Base-by-base conservation (phyloP, 2,113 vertebrate species). In the Fregata magnificens region DNA sequence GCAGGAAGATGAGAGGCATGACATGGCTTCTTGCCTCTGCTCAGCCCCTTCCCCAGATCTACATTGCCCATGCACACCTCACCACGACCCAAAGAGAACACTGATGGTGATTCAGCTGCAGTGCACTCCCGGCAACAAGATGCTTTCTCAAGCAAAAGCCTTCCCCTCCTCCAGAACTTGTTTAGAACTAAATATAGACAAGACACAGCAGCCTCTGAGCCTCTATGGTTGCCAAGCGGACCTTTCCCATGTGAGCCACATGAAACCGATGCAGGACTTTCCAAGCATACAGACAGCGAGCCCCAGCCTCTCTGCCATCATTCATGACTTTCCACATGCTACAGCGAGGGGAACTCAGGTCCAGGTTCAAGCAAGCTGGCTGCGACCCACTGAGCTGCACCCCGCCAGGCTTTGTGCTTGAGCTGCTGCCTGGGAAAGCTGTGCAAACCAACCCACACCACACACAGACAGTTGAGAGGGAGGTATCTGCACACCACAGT, bases 111-210 rank as follows among this genome's bases (percentile, higher is more conserved):
- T 70, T 91, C 72, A 81, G 83, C 86, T 0, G 0, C 80, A 79
- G 53, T 1, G 0, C 40, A 9, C 52, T 55, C n/a, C 55, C 9
- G 4, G 59, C 63, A 78, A 86, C n/a, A 78, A 32, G 32, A 87
- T 42, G 56, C 82, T 56, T 92, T 42, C 80, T 78, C 65, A 34
- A 91, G 91, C 20, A 78, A 81, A 85, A 94, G 25, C 47, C 56
- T 88, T 79, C 32, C 45, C 77, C 72, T 96, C 70, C 90, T 96
- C 73, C 84, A 95, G 91, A 88, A 67, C 58, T 65, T 31, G 61
- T n/a, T 85, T 86, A 76, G 81, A 91, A 86, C 67, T 83, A 94
- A 86, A 93, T 61, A 93, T 63, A 91, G 61, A 59, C 62, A 79
- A 66, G 84, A 78, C 20, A 18, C 70, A 52, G 61, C 86, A 94